Percentiles rank a stretch among this genome's conserved stretches.
phyloP scores from a whole-genome alignment of 2,797 vertebrate genomes.

The Microctenopoma lineatum region DNA sequence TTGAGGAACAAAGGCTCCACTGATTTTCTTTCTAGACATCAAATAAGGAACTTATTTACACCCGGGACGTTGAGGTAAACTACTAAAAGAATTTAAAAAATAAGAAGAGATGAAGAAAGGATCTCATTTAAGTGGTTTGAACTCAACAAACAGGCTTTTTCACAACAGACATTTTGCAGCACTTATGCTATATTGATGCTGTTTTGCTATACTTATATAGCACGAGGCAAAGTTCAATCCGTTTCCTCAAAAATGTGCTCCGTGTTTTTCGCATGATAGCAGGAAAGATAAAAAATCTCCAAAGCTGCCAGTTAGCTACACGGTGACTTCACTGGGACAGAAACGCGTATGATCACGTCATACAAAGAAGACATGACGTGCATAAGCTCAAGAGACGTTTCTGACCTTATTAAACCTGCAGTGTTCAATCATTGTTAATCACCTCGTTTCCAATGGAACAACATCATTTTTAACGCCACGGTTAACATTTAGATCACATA shows the following conservation, averaged over 20 bases:
- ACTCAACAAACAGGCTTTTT: not conserved
- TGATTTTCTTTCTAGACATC: slow-evolving; percentile 12
- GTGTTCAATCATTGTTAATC: too few species aligned
- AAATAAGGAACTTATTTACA: slow-evolving; percentile 32
- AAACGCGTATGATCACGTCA: not conserved
- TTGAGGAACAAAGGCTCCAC: slow-evolving; percentile 1
- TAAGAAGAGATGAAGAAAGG: slow-evolving; percentile 4
- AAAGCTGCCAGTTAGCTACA: not conserved
- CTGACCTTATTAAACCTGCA: too few species aligned
- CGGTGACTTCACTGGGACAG: not conserved
- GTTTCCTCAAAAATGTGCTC: not conserved
- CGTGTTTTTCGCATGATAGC: not conserved
- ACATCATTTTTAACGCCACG: too few species aligned
- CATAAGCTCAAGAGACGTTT: too few species aligned
- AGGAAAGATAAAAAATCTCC: slow-evolving; percentile 4
- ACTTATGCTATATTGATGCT: not conserved
- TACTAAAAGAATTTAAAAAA: slow-evolving; percentile 6
- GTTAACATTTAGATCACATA: too few species aligned
- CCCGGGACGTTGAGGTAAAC: slow-evolving; percentile 10
- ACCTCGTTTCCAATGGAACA: too few species aligned
- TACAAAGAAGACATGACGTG: too few species aligned
- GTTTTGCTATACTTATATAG: not conserved
- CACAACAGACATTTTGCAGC: not conserved
- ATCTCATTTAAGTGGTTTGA: not conserved
- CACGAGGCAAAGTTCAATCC: not conserved